Base-by-base conservation (phyloP, 2,888 invertebrate species). In the Lepeophtheirus nordmannii region DNA sequence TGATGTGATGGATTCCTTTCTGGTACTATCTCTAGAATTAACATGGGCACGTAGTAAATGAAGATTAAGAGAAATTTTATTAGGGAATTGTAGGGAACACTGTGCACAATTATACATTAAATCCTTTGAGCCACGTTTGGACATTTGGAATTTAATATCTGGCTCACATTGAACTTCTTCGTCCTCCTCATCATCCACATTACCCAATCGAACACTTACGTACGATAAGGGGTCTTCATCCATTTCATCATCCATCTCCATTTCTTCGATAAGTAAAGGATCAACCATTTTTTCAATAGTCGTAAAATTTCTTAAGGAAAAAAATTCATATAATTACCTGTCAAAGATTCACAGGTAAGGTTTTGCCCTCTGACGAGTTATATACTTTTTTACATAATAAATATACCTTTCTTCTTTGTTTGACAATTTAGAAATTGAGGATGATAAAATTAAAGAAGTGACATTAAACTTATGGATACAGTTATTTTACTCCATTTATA, bases 221-320 rank as follows among this genome's bases (percentile, higher is more conserved):
- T 14, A 12, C 1, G 17, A 10, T 17, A 57, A 57, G 57, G 11
- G 10, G 22, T 39, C 17, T 40, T 62, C 62, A 12, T 62, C 41
- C 62, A 62, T 62, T 23, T 62, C 62, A 20, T 62, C 62, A 14
- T 62, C 62, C 20, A 62, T 39, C n/a, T 62, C 62, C 40, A 39
- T 20, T 17, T 38, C 62, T 40, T 62, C 62, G 14, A 17, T 62
- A 11, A 62, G 39, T 12, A 62, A 46, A 14, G 53, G 53, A 46
- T 46, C 53, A 14, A 46, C 53, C 53, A 46, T 46, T n/a, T 46
- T 46, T 14, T 46, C 53, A 14, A 46, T 7, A 30, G 30, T 30
- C 30, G 30, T 30, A 5, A 30, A 30, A 30, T 30, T 30, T 30
- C 30, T 30, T 30, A 30, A 30, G 30, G 30, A 30, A 30, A 30